phyloP scores from a whole-genome alignment of 2,113 vertebrate species.

The Callopanchax toddi region DNA sequence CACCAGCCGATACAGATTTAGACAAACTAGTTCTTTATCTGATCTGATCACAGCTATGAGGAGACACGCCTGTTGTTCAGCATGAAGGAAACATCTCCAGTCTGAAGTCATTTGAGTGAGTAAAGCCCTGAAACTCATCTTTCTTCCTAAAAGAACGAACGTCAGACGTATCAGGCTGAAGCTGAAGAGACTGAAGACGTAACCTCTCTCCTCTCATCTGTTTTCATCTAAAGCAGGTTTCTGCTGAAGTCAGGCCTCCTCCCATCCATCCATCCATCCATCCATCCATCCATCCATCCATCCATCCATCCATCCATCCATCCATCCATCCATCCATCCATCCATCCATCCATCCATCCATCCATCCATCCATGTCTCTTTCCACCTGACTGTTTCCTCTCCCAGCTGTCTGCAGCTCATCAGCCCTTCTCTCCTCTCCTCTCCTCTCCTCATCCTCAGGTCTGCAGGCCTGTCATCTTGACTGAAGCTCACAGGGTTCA shows the following conservation, averaged over 20 bases:
- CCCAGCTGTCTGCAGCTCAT: neutral
- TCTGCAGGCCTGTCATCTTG: neutral
- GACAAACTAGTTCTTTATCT: too few species aligned
- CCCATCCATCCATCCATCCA: neutral
- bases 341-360: too few species aligned
- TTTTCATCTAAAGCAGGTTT: neutral
- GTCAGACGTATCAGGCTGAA: neutral
- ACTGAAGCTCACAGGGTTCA: slow-evolving; percentile 40
- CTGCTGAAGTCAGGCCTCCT: neutral
- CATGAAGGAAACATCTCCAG: too few species aligned
- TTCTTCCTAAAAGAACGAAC: slow-evolving; percentile 14
- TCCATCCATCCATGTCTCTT: neutral
- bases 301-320: too few species aligned
- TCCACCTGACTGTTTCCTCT: neutral
- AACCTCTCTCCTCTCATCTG: neutral
- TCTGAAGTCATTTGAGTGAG: too few species aligned
- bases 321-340: too few species aligned
- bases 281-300: too few species aligned
- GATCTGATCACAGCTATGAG: too few species aligned
- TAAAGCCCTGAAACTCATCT: slow-evolving; percentile 7
- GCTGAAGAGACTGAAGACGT: neutral
- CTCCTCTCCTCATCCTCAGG: neutral
- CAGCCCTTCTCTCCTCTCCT: neutral
- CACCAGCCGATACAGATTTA: too few species aligned
- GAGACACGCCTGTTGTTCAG: too few species aligned